Percentiles rank a stretch among this genome's conserved stretches.
These are phyloP conservation scores for Galagoides demidoff DNA, from an alignment of 2,797 vertebrate species.

Conservation along the genomic window DNA sequence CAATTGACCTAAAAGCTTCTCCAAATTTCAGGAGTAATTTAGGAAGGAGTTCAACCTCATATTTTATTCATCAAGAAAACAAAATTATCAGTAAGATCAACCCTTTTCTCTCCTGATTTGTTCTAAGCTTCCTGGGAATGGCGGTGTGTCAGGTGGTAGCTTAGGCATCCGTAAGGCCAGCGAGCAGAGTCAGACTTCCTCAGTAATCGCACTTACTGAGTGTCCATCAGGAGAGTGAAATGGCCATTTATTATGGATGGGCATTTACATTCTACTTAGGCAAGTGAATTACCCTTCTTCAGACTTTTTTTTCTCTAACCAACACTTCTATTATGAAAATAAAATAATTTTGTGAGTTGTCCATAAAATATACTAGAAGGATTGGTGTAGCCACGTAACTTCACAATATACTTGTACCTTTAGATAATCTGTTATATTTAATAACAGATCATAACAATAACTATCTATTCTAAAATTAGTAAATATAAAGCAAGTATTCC, in stretches of 20 bases:
- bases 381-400: slow-evolving; percentile 1
- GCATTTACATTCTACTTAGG: neutral
- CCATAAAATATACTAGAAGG: neutral
- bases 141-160: neutral
- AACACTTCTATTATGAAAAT: slow-evolving; percentile 27
- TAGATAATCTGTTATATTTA: slow-evolving; percentile 20
- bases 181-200: neutral
- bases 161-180: neutral
- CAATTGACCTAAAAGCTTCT: neutral
- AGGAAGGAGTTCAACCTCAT: neutral
- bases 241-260: neutral
- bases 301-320: neutral
- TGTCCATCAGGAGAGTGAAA: neutral
- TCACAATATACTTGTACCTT: neutral
- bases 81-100: neutral
- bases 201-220: neutral
- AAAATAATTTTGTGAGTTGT: slow-evolving; percentile 28
- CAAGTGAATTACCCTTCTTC: neutral
- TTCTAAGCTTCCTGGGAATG: neutral
- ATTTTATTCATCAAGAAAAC: neutral
- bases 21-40: slow-evolving; percentile 5
- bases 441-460: neutral
- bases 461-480: neutral
- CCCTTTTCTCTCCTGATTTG: neutral
- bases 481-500: neutral